Conservation (phyloP, 2,797 vertebrate genomes). For the Sciaenops ocellatus region DNA sequence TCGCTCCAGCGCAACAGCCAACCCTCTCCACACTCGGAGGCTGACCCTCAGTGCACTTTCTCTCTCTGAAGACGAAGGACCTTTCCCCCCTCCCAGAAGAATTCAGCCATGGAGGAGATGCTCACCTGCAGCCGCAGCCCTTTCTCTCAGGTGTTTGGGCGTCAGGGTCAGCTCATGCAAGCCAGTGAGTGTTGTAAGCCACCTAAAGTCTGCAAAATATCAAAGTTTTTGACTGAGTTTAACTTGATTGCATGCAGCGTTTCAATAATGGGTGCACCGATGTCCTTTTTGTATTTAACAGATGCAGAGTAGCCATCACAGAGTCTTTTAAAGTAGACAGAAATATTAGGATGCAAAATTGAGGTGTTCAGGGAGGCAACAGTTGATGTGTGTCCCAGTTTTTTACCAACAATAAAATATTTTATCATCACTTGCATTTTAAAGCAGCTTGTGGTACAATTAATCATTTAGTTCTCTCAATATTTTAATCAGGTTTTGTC, state of each 20-base stretch:
- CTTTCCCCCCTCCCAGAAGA: slow-evolving; percentile 29
- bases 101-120: slow-evolving; percentile 79
- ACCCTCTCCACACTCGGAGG: slow-evolving; percentile 33
- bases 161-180: slow-evolving; percentile 89
- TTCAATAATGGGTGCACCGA: not conserved
- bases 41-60: slow-evolving; percentile 66
- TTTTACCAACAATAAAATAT: no score
- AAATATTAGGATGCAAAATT: slow-evolving; percentile 9
- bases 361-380: slow-evolving; percentile 20
- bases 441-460: not conserved
- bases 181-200: slow-evolving; percentile 83
- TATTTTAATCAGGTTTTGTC: slow-evolving; percentile 13
- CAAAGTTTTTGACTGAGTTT: slow-evolving; percentile 25
- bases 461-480: slow-evolving; percentile 19
- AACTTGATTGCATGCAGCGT: slow-evolving; percentile 9
- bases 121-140: slow-evolving; percentile 83
- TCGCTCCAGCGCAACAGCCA: slow-evolving; percentile 20
- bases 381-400: slow-evolving; percentile 39
- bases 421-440: slow-evolving; percentile 10
- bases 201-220: slow-evolving; percentile 16
- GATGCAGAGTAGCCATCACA: not conserved
- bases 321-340: slow-evolving; percentile 24
- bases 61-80: slow-evolving; percentile 48
- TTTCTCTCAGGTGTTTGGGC: slow-evolving; percentile 89
- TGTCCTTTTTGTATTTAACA: not conserved